These are phyloP conservation scores for Rhineura floridana DNA, from an alignment of 2,113 vertebrate species.

Conservation along the genomic window DNA sequence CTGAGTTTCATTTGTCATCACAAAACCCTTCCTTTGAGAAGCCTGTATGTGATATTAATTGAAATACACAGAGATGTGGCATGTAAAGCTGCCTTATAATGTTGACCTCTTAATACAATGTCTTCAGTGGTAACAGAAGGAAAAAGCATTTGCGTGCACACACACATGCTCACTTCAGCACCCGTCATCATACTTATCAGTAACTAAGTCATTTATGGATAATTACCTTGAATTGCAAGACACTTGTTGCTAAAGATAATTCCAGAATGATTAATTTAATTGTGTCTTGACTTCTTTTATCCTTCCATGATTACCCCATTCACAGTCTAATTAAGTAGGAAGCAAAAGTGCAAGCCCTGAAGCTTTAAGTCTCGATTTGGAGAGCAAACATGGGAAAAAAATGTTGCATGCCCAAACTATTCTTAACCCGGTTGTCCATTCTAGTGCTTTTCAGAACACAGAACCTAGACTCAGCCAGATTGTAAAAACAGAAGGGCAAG, in stretches of 20 bases:
- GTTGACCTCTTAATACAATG: background rate
- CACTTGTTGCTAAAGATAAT: background rate
- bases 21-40: constrained; percentile 4
- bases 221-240: constrained; percentile 10
- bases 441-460: background rate
- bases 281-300: constrained; percentile 9
- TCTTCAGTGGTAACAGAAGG: background rate
- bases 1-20: constrained; percentile 16
- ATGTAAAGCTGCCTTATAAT: background rate
- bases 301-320: constrained; percentile 5
- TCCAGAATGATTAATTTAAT: constrained; percentile 10
- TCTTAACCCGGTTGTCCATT: background rate
- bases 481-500: background rate
- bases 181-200: background rate
- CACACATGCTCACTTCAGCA: background rate
- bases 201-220: background rate
- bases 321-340: constrained; percentile 1
- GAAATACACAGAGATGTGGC: background rate
- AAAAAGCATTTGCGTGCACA: background rate
- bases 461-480: background rate
- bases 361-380: background rate
- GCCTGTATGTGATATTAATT: fast-evolving
- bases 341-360: background rate
- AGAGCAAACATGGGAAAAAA: background rate
- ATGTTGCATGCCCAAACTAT: background rate